Percentiles rank a stretch among this genome's conserved stretches.
These are phyloP conservation scores for Paradoxurus hermaphroditus DNA, from an alignment of 2,113 vertebrate species.

Conservation along the genomic window DNA sequence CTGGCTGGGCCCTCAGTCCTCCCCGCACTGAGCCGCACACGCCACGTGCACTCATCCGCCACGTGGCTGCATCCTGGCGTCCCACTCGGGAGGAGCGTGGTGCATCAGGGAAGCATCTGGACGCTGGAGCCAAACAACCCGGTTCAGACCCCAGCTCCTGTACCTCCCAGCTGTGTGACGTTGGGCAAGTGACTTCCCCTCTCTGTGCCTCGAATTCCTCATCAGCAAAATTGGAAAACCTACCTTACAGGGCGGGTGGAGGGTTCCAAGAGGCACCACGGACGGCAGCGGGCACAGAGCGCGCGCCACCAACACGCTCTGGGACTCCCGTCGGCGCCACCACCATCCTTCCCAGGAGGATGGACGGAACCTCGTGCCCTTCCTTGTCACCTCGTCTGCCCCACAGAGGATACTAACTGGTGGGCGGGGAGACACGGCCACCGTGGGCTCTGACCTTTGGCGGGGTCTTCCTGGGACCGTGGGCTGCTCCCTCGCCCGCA, in stretches of 20 bases:
- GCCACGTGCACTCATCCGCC: not conserved
- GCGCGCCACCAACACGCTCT: accelerated
- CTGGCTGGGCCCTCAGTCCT: not conserved
- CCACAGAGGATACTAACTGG: not conserved
- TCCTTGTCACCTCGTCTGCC: not conserved
- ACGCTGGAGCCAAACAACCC: not conserved
- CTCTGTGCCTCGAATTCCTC: not conserved
- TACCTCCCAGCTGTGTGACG: not conserved
- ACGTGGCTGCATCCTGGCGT: too few species aligned
- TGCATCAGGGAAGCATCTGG: not conserved
- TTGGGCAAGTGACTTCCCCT: not conserved
- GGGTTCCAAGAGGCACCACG: not conserved
- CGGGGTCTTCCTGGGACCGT: not conserved
- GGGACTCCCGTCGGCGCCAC: accelerated
- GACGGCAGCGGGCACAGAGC: not conserved
- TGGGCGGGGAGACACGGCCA: not conserved
- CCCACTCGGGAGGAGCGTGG: not conserved
- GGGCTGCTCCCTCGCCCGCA: not conserved
- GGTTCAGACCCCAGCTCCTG: not conserved
- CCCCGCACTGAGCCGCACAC: not conserved
- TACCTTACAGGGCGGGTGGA: not conserved
- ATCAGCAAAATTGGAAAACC: too few species aligned
- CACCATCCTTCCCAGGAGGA: not conserved
- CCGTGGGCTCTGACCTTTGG: not conserved
- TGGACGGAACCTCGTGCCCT: not conserved